Conservation (phyloP, 2,888 invertebrate genomes). For the Protonemura montana region DNA sequence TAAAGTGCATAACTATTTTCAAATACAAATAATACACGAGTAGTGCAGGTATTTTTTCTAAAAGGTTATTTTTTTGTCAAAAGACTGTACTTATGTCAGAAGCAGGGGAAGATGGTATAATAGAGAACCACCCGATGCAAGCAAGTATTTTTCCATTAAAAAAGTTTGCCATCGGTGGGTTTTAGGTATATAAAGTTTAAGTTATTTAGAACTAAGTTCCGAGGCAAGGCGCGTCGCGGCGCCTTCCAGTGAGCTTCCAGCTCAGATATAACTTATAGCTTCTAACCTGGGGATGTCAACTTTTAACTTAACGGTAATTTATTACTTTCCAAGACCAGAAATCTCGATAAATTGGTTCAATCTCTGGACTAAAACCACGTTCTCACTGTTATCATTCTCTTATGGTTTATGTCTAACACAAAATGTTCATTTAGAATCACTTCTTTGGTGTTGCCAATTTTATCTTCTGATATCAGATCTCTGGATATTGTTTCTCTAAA, state of each 20-base stretch:
- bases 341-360: constrained; percentile 1
- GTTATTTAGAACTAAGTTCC: not conserved
- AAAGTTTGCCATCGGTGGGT: not conserved
- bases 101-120: not conserved
- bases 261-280: not conserved
- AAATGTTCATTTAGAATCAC: too few species aligned
- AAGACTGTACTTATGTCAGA: too few species aligned
- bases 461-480: too few species aligned
- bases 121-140: not conserved
- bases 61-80: too few species aligned
- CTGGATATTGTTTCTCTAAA: too few species aligned
- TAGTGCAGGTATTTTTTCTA: too few species aligned
- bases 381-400: not conserved
- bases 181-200: not conserved
- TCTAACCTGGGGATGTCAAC: not conserved
- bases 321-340: not conserved
- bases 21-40: too few species aligned
- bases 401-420: too few species aligned
- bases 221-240: too few species aligned
- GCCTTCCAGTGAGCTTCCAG: not conserved
- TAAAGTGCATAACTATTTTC: too few species aligned
- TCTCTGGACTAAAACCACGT: not conserved
- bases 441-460: too few species aligned
- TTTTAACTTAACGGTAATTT: not conserved
- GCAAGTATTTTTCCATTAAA: constrained; percentile 5